phyloP scores from a whole-genome alignment of 2,888 invertebrate genomes.

The Cyclophora albipunctata region DNA sequence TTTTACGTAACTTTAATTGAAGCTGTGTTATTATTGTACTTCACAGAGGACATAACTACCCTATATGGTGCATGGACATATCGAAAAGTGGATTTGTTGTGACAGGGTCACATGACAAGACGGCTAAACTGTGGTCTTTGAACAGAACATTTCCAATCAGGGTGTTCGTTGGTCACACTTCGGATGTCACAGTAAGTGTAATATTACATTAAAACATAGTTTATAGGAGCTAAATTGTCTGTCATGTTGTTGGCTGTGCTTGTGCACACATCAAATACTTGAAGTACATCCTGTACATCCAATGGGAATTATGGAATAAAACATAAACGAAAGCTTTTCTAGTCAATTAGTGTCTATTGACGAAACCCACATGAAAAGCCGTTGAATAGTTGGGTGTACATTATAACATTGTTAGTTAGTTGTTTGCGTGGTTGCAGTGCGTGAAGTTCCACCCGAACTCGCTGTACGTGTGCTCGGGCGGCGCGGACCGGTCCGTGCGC shows the following conservation, averaged over 20 bases:
- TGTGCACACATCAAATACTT: too few species aligned
- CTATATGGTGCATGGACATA: conserved; percentile 91
- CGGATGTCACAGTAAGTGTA: conserved; percentile 87
- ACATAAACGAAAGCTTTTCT: too few species aligned
- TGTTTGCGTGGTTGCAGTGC: conserved; percentile 63
- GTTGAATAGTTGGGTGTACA: too few species aligned
- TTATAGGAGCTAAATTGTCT: too few species aligned
- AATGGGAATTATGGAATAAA: too few species aligned
- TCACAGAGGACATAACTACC: conserved; percentile 86
- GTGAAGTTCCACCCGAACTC: conserved; percentile 95
- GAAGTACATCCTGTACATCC: too few species aligned
- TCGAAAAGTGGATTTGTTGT: conserved; percentile 80
- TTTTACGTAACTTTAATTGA: background rate
- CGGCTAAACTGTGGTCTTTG: conserved; percentile 86
- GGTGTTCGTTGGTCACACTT: conserved; percentile 90
- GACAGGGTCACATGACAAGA: conserved; percentile 87
- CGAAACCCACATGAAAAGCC: too few species aligned
- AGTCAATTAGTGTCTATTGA: too few species aligned
- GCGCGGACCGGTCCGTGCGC: conserved; percentile 90
- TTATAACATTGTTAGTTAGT: too few species aligned
- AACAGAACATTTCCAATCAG: conserved; percentile 88
- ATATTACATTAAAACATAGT: too few species aligned
- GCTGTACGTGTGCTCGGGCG: conserved; percentile 91
- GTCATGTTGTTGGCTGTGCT: too few species aligned
- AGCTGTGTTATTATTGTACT: background rate